Evolutionary conservation across 2,797 vertebrate species (phyloP).

Genomic region (Petrocephalus schoutedeni): DNA sequence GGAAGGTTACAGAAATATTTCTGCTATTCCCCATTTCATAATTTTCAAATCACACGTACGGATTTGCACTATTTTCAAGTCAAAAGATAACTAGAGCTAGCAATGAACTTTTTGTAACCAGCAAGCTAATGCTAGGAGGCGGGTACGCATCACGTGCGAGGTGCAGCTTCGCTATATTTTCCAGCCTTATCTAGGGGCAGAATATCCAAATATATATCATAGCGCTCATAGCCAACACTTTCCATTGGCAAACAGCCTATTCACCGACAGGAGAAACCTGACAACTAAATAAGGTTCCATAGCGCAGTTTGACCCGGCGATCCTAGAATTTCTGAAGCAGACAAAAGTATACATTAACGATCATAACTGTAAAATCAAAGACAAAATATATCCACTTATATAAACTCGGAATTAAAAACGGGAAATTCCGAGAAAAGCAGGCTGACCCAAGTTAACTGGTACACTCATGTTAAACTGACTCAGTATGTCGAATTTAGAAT

Average conservation of each 20-base stretch:
- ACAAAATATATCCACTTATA: not conserved
- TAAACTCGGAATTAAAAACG: not conserved
- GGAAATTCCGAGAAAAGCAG: not conserved
- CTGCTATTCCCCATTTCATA: not conserved
- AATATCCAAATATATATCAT: conserved; percentile 48
- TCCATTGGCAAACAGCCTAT: conserved; percentile 41
- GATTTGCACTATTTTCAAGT: not conserved
- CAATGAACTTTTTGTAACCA: conserved; percentile 29
- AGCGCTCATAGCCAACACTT: conserved; percentile 42
- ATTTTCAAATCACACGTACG: not conserved
- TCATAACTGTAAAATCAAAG: not conserved
- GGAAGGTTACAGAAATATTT: conserved; percentile 23
- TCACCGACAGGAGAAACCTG: conserved; percentile 43
- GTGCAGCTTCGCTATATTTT: conserved; percentile 48
- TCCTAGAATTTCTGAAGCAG: conserved; percentile 41
- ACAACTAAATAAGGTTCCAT: conserved; percentile 45
- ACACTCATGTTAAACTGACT: not conserved
- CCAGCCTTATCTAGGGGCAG: conserved; percentile 49
- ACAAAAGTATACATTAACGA: not conserved
- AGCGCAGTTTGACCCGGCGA: conserved; percentile 34
- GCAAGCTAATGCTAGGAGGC: conserved; percentile 30
- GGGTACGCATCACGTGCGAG: conserved; percentile 29
- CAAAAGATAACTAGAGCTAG: conserved; percentile 25
- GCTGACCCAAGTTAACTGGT: not conserved
- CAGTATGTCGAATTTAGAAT: not conserved